phyloP scores from a whole-genome alignment of 2,888 invertebrate genomes.

The Psylliodes chrysocephalus region DNA sequence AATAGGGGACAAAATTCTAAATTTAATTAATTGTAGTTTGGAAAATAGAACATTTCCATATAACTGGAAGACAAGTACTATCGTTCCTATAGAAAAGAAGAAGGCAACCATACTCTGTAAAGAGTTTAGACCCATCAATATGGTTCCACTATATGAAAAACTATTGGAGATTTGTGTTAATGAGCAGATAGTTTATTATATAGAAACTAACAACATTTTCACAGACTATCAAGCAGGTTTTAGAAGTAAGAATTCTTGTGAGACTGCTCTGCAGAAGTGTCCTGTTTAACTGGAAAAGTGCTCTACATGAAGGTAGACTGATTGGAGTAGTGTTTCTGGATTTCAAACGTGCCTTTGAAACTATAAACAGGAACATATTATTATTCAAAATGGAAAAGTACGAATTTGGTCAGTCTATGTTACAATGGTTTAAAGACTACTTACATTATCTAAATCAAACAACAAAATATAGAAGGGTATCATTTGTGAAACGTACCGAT shows the following conservation, averaged over 20 bases:
- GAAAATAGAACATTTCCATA: background rate
- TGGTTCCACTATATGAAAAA: conserved; percentile 11
- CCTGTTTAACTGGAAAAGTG: background rate
- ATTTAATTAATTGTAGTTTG: too few species aligned
- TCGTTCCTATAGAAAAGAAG: conserved; percentile 9
- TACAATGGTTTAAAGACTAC: background rate
- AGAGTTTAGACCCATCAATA: conserved; percentile 16
- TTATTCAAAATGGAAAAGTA: background rate
- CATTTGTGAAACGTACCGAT: background rate
- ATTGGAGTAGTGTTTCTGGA: conserved; percentile 3
- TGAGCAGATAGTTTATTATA: background rate
- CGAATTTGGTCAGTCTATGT: background rate
- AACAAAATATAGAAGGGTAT: background rate
- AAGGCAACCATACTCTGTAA: background rate
- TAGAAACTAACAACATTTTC: conserved; percentile 5
- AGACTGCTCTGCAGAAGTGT: conserved; percentile 14
- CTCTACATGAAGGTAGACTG: background rate
- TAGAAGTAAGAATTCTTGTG: conserved; percentile 7
- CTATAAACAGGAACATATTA: background rate
- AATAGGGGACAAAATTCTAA: too few species aligned
- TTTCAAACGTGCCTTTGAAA: conserved; percentile 2
- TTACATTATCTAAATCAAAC: background rate
- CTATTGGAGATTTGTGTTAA: background rate
- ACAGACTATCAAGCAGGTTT: conserved; percentile 15
- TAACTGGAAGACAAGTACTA: background rate